Evolutionary conservation across 2,797 vertebrate genomes (phyloP).

Genomic region (Meda fulgida): DNA sequence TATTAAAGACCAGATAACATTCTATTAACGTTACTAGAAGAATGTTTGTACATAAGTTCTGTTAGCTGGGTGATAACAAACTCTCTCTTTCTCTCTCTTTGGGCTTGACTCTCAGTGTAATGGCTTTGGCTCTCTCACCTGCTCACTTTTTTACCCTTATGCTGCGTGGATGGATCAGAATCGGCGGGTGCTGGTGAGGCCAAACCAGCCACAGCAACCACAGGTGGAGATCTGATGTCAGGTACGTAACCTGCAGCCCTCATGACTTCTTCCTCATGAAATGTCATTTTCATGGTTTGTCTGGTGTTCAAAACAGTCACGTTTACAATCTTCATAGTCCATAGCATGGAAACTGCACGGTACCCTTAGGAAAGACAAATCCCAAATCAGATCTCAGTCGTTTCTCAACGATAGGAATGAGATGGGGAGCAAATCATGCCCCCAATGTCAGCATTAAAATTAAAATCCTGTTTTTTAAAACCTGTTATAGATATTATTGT

Average conservation of each 20-base stretch:
- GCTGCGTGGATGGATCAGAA: slow-evolving; percentile 80
- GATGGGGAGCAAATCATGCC: neutral
- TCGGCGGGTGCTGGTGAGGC: slow-evolving; percentile 78
- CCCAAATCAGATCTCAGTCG: slow-evolving; percentile 1
- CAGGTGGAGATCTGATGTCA: slow-evolving; percentile 91
- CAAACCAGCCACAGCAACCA: slow-evolving; percentile 79
- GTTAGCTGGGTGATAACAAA: slow-evolving; percentile 1
- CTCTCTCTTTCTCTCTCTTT: slow-evolving; percentile 36
- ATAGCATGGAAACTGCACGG: neutral
- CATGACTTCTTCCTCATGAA: too few species aligned
- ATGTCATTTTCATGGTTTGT: slow-evolving; percentile 20
- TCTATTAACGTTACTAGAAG: neutral
- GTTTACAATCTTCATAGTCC: neutral
- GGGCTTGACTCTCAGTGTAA: slow-evolving; percentile 66
- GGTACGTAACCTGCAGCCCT: slow-evolving; percentile 78
- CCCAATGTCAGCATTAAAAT: neutral
- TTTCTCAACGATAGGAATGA: neutral
- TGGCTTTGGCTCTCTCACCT: slow-evolving; percentile 73
- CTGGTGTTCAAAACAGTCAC: neutral
- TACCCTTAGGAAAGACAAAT: slow-evolving; percentile 1
- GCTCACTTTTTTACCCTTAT: slow-evolving; percentile 77
- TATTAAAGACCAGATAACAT: neutral
- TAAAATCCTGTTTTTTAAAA: neutral
- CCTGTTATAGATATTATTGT: neutral
- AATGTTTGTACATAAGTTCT: neutral